Base-by-base conservation (phyloP, 2,797 vertebrate species). In the Brotula barbata region DNA sequence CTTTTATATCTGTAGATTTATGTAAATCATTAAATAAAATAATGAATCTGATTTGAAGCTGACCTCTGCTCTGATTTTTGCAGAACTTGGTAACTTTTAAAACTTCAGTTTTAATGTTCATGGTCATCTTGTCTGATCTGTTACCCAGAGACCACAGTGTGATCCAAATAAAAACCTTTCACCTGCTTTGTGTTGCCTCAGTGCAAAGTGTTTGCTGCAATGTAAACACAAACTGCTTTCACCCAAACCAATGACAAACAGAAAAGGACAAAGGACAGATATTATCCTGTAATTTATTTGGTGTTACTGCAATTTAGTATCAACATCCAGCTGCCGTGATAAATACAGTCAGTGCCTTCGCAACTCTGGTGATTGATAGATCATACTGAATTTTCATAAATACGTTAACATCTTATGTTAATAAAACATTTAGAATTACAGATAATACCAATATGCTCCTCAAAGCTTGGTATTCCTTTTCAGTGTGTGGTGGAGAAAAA, bases 31-130 rank as follows among this genome's bases (percentile, higher is more conserved):
- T 79, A 79, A 40, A 79, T 89, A 86, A n/a, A 82, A 83, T 88
- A 90, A 77, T 2, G 90, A 89, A 89, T 93, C 89, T 89, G 92
- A 90, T 92, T 92, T 91, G 90, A 70, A 87, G 87, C n/a, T 69
- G 2, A 21, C 66, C 9, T 53, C 13, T 55, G 5, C 41, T 6
- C 28, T 69, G 22, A 36, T 73, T 44, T 22, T 45, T 20, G 15
- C 43, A 20, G 19, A 12, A 19, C 4, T 7, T 28, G 25, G n/a
- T n/a, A n/a, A n/a, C n/a, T 8, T 28, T 28, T 28, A 8, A 28
- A 28, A 28, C 31, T 6, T 2, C 9, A 7, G 11, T 33, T 6
- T 7, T 6, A 33, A 33, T 33, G 33, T 42, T 8, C 34, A 16
- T n/a, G 17, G 25, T 34, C 16, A 39, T 34, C 2, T 42, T 39